Base-by-base conservation (phyloP, 1,140 invertebrate species). In the Nylanderia fulva region DNA sequence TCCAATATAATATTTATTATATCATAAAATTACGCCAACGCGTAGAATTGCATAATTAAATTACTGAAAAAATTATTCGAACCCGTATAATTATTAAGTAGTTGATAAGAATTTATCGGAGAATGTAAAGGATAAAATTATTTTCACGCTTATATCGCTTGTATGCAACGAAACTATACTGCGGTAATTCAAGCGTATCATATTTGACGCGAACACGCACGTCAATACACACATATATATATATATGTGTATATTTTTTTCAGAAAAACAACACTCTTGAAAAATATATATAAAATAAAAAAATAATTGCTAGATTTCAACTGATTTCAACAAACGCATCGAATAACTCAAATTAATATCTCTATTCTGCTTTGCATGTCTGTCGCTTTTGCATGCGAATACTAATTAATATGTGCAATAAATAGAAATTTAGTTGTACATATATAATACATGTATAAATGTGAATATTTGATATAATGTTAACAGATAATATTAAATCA, bases 341-440 rank as follows among this genome's bases (percentile, higher is more conserved):
- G 21, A 21, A 63, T 7, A 61, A 45, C 56, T 84, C 82, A 58
- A 74, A 48, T 85, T 80, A n/a, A n/a, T n/a, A 85, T 63, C 21
- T 15, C 6, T 29, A 75, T 85, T 45, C 45, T 75, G 87, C 75
- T 88, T 85, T 72, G 48, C 36, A 69, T 58, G 76, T 60, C 66
- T 58, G 52, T 33, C 63, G 86, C 85, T 91, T 87, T 87, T 86
- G 80, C 85, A 77, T 72, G 66, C 85, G 56, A 88, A 58, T 85
- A 87, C 63, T 90, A 90, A 91, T 91, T 91, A 90, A 90, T 90
- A 85, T 82, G 86, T 82, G 83, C 69, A 84, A 63, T 88, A 69
- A 88, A 88, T 87, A 77, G 86, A 68, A 61, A 72, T 56, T 77
- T 84, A 33, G 29, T 48, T 77, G 85, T 61, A 29, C 66, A 27